phyloP scores from a whole-genome alignment of 2,113 vertebrate species.

The Daboia siamensis region DNA sequence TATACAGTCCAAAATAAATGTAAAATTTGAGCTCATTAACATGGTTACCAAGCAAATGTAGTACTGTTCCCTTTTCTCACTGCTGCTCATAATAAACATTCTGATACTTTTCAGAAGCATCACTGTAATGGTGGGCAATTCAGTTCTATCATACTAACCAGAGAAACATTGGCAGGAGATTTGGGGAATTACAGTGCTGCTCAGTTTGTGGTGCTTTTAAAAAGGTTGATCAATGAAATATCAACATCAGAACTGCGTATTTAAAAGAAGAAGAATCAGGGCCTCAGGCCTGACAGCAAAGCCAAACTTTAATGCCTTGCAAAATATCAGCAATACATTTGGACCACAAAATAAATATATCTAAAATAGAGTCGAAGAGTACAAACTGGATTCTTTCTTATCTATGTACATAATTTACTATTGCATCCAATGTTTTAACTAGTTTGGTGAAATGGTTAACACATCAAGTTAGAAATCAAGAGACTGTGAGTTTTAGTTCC shows the following conservation, averaged over 20 bases:
- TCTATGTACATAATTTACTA: no score
- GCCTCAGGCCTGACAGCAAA: no score
- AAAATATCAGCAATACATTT: no score
- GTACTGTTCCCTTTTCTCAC: neutral
- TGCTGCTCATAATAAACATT: neutral
- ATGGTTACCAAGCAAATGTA: neutral
- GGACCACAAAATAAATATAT: no score
- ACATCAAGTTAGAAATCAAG: no score
- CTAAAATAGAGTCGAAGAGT: no score
- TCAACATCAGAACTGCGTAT: neutral
- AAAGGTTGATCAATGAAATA: neutral
- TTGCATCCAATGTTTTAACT: no score
- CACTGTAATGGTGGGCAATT: neutral
- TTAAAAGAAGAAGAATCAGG: neutral
- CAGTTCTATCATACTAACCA: neutral
- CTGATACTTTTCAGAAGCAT: neutral
- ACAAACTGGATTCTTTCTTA: no score
- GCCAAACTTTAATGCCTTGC: no score
- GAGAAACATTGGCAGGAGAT: neutral
- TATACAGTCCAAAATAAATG: neutral
- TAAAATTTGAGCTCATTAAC: neutral
- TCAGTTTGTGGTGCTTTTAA: neutral
- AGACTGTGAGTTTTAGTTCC: no score
- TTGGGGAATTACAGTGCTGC: neutral
- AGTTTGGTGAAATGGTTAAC: no score